Evolutionary conservation across 2,888 invertebrate genomes (phyloP).

Genomic region (Ennomos quercinarius): DNA sequence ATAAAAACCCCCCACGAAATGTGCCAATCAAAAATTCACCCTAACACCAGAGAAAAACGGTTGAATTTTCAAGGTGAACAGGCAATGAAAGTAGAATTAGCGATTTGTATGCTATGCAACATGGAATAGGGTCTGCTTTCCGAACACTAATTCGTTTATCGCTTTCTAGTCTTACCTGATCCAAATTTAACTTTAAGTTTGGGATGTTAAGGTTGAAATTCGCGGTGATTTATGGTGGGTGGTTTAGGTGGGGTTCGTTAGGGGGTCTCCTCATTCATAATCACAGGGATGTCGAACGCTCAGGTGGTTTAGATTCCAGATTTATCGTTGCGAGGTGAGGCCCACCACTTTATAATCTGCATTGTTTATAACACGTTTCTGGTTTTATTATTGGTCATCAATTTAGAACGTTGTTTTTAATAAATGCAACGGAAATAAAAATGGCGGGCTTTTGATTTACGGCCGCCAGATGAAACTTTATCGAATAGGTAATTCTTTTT

Average conservation of each 20-base stretch:
- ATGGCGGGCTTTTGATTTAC: slow-evolving; percentile 5
- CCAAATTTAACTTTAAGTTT: slow-evolving; percentile 45
- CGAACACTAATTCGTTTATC: slow-evolving; percentile 78
- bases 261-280: slow-evolving; percentile 74
- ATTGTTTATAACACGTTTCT: slow-evolving; percentile 57
- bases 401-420: slow-evolving; percentile 16
- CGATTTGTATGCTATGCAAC: slow-evolving; percentile 77
- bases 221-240: slow-evolving; percentile 33
- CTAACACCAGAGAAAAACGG: slow-evolving; percentile 39
- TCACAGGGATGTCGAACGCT: slow-evolving; percentile 78
- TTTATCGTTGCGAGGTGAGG: slow-evolving; percentile 77
- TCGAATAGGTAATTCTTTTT: background rate
- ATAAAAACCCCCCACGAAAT: slow-evolving; percentile 45
- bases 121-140: slow-evolving; percentile 77
- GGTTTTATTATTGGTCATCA: slow-evolving; percentile 33
- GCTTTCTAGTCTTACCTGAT: slow-evolving; percentile 45
- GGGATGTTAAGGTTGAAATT: slow-evolving; percentile 45
- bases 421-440: slow-evolving; percentile 10
- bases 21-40: slow-evolving; percentile 45
- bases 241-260: slow-evolving; percentile 44
- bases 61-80: slow-evolving; percentile 28
- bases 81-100: slow-evolving; percentile 60
- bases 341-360: slow-evolving; percentile 70
- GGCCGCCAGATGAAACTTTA: slow-evolving; percentile 3
- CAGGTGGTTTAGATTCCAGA: slow-evolving; percentile 81